phyloP scores from a whole-genome alignment of 92 coral and sea anemone genomes.

The Palythoa grandis region DNA sequence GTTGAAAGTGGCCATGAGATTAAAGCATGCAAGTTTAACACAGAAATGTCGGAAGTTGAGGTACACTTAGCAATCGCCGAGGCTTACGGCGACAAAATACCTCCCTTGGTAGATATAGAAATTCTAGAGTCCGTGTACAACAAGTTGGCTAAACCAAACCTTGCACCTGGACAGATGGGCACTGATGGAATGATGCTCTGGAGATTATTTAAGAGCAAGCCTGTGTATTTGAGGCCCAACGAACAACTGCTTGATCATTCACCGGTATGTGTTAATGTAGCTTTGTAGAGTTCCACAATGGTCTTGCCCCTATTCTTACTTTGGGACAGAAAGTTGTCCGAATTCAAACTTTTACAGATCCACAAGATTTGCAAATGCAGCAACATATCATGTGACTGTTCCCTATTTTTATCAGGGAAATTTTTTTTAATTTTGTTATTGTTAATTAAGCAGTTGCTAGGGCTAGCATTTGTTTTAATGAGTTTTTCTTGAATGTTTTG shows the following conservation, averaged over 20 bases:
- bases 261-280: constrained; percentile 8
- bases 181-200: constrained; percentile 37
- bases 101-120: constrained; percentile 40
- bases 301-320: constrained; percentile 4
- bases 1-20: constrained; percentile 46
- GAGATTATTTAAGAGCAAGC: constrained; percentile 51
- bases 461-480: no score
- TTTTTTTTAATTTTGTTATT: no score
- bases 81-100: constrained; percentile 46
- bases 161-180: constrained; percentile 51
- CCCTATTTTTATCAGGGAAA: no score
- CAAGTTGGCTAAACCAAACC: constrained; percentile 32
- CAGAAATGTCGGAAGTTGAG: constrained; percentile 30
- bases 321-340: not conserved
- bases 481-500: no score
- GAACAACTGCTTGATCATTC: constrained; percentile 22
- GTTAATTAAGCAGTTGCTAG: no score
- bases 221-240: constrained; percentile 54
- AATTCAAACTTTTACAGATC: no score
- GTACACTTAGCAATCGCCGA: constrained; percentile 39
- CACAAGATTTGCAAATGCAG: no score
- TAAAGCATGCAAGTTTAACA: constrained; percentile 35
- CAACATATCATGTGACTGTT: no score
- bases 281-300: not conserved
- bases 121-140: constrained; percentile 36